These are phyloP conservation scores for Ochropacha duplaris DNA, from an alignment of 2,888 invertebrate species.

Conservation along the genomic window DNA sequence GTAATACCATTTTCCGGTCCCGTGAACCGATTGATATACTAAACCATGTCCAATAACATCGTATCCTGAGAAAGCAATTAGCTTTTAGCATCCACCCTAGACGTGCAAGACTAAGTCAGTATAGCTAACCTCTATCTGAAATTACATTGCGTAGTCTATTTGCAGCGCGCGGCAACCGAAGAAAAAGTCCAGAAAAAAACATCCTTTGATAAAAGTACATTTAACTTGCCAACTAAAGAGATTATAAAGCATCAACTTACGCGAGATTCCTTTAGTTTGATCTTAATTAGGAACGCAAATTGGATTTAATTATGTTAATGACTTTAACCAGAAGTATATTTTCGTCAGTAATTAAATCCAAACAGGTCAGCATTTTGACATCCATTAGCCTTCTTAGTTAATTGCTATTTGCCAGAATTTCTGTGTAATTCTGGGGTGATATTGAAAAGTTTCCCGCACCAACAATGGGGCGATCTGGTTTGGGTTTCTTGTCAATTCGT, in stretches of 20 bases:
- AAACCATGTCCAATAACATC: not conserved
- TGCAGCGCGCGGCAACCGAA: constrained; percentile 11
- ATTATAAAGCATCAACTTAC: not conserved
- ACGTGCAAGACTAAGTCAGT: constrained; percentile 5
- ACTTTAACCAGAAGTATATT: not conserved
- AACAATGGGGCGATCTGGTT: not conserved
- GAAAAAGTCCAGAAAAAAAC: constrained; percentile 3
- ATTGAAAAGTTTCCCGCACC: not conserved
- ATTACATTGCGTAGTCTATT: constrained; percentile 36
- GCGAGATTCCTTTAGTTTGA: not conserved
- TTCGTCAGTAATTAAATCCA: not conserved
- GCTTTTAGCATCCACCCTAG: not conserved
- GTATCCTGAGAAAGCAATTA: not conserved
- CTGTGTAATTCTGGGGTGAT: not conserved
- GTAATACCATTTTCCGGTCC: not conserved
- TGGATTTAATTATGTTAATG: not conserved
- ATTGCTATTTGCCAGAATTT: not conserved
- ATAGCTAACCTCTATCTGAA: constrained; percentile 26
- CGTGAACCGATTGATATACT: not conserved
- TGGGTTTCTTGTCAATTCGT: constrained; percentile 1
- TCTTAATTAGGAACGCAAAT: not conserved
- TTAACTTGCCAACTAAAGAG: constrained; percentile 7
- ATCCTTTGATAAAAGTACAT: constrained; percentile 16
- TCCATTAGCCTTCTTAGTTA: not conserved
- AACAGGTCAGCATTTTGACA: not conserved